Evolutionary conservation across 2,888 invertebrate species (phyloP), one percentile per base, ranked within the genome.

Genomic region (Heteropelma amictum): DNA sequence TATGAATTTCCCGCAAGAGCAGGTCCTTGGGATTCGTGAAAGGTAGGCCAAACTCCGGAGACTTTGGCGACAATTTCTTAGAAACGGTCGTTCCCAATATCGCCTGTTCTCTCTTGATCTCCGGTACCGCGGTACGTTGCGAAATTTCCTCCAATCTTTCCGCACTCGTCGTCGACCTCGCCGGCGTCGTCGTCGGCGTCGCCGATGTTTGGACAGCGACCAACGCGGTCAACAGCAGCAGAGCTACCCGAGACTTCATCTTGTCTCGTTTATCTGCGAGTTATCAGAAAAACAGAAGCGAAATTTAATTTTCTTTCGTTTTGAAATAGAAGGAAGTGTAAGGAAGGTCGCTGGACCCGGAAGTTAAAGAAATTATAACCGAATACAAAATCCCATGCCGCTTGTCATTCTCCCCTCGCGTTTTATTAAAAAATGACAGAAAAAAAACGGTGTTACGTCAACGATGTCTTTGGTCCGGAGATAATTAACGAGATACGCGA

Each of bases 1-100:
- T 80, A 14, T 80, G 82, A 58, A 87, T 82, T 74, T 87, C 86
- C 54, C 86, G 80, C 8, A 86, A 61, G 21, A 89, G 80, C 1
- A 84, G 56, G 2, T 86, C 80, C 68, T 84, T 84, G 1, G 85
- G 80, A 75, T 82, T 80, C 12, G 80, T 19, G 28, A 83, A 72
- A 0, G 79, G 78, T 35, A 78, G 82, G 19, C 30, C 30, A 21
- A 79, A 73, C 7, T 70, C 76, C 19, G 60, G 47, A 14, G 70
- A 49, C 23, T 73, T 68, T 2, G 19, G 38, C 0, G 38, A 30
- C 6, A 45, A 58, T 45, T 56, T 21, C 12, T 17, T 63, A 38
- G 17, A 49, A 6, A 42, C 40, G 17, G 40, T 38, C 14, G 56
- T 60, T 12, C 40, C 60, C 40, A 17, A 21, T 8, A 33, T 38